These are phyloP conservation scores for Helarctos malayanus DNA, from an alignment of 2,797 vertebrate genomes.

Conservation along the genomic window DNA sequence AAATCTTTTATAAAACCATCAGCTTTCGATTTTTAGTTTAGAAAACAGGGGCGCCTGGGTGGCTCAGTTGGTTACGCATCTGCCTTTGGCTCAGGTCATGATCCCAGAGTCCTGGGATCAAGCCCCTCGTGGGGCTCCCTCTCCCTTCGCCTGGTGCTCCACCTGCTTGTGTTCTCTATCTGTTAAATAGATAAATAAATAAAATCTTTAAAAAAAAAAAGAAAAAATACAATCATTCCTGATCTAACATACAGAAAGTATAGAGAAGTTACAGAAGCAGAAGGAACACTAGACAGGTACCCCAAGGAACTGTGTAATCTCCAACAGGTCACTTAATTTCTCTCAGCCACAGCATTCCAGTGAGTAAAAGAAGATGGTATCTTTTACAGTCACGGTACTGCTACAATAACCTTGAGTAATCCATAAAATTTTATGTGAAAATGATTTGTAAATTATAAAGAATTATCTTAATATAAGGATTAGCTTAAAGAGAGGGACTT, in stretches of 20 bases:
- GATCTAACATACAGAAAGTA: not conserved
- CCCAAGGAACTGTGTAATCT: not conserved
- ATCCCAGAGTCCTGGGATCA: too few species aligned
- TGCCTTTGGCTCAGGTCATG: too few species aligned
- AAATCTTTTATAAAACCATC: not conserved
- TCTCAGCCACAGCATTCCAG: not conserved
- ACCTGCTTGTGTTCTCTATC: too few species aligned
- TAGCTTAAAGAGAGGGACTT: not conserved
- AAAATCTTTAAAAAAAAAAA: too few species aligned
- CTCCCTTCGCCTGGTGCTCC: too few species aligned
- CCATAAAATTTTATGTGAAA: not conserved
- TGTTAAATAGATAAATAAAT: too few species aligned
- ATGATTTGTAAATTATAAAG: not conserved
- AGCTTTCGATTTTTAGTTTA: not conserved
- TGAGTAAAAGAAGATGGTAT: not conserved
- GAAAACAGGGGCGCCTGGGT: too few species aligned
- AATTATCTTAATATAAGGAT: not conserved
- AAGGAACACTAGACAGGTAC: not conserved
- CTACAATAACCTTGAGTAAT: not conserved
- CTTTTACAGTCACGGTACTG: not conserved
- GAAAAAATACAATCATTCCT: not conserved
- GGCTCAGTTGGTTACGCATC: too few species aligned
- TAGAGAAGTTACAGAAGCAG: not conserved
- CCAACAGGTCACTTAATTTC: not conserved
- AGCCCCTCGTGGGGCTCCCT: too few species aligned